phyloP scores from a whole-genome alignment of 2,888 invertebrate genomes.

The Oegoconia quadripuncta region DNA sequence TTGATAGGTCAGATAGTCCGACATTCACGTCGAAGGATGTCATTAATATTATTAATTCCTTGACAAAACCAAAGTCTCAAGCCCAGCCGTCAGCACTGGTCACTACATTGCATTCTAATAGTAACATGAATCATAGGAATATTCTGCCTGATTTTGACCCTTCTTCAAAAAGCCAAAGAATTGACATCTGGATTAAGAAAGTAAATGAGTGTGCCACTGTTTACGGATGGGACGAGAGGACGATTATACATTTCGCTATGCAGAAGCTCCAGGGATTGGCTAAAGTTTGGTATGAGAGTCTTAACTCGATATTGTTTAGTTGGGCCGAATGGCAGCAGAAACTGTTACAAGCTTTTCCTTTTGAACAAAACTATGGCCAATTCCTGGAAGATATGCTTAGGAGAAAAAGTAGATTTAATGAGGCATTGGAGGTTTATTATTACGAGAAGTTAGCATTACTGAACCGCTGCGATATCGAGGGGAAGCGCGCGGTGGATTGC shows the following conservation, averaged over 20 bases:
- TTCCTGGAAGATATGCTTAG: conserved; percentile 10
- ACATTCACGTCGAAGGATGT: conserved; percentile 8
- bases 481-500: conserved; percentile 23
- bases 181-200: conserved; percentile 16
- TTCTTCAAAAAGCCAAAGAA: conserved; percentile 15
- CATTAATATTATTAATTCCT: conserved; percentile 3
- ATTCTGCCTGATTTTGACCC: conserved; percentile 21
- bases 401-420: conserved; percentile 14
- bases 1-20: conserved; percentile 12
- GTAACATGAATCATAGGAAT: conserved; percentile 10
- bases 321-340: conserved; percentile 19
- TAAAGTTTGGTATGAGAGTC: conserved; percentile 20
- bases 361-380: conserved; percentile 17
- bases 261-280: conserved; percentile 23
- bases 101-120: not conserved
- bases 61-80: not conserved
- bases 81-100: not conserved
- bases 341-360: conserved; percentile 13
- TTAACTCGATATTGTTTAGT: conserved; percentile 16
- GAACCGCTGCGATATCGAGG: conserved; percentile 17
- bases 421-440: conserved; percentile 20
- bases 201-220: conserved; percentile 16
- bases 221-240: conserved; percentile 20
- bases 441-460: conserved; percentile 19
- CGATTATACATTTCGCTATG: conserved; percentile 17